Conservation (phyloP, 2,797 vertebrate species). For the Bovichtus diacanthus region DNA sequence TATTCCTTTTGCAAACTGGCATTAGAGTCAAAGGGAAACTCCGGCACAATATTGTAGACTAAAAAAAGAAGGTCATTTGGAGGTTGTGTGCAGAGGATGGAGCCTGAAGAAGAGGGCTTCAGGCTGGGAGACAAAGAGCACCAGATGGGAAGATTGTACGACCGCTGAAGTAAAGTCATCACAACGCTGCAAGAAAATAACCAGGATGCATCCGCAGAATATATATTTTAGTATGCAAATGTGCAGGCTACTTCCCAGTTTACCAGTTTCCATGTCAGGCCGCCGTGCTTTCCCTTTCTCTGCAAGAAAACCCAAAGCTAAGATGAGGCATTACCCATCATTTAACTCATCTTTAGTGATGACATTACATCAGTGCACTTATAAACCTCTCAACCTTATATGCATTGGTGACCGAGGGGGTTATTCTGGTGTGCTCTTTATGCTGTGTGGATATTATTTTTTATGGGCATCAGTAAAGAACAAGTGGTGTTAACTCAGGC, state of each 20-base stretch:
- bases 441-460: background rate
- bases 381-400: background rate
- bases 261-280: background rate
- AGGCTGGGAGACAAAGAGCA: conserved; percentile 21
- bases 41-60: background rate
- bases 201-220: conserved; percentile 7
- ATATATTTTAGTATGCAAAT: too few relatives aligned
- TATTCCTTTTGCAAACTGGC: conserved; percentile 47
- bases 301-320: background rate
- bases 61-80: background rate
- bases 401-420: background rate
- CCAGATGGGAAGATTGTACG: conserved; percentile 4
- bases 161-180: background rate
- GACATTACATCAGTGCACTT: too few relatives aligned
- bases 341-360: background rate
- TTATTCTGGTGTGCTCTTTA: too few relatives aligned
- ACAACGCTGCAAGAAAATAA: background rate
- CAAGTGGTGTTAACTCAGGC: too few relatives aligned
- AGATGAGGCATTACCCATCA: background rate
- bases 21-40: conserved; percentile 35
- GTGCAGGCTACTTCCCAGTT: conserved; percentile 58
- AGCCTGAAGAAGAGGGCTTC: conserved; percentile 43
- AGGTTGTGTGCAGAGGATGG: conserved; percentile 13
- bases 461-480: too few relatives aligned
- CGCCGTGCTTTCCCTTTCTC: background rate